Conservation (phyloP, 2,797 vertebrate genomes). For the Glyptemys insculpta region DNA sequence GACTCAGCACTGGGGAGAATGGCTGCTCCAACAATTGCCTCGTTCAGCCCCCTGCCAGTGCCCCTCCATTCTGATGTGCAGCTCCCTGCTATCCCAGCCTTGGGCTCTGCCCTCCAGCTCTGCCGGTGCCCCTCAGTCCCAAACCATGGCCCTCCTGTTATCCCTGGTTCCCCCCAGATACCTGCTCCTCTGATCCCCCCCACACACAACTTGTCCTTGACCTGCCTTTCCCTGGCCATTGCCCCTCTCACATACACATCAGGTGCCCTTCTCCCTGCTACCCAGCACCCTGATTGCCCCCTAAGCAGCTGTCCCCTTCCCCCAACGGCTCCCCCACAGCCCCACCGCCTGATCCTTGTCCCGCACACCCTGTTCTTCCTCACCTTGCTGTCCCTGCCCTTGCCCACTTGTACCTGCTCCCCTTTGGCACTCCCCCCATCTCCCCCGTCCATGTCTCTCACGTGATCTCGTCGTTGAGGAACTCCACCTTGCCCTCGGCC, state of each 20-base stretch:
- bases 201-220: neutral
- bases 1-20: neutral
- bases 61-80: neutral
- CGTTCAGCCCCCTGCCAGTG: neutral
- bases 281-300: neutral
- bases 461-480: conserved; percentile 91
- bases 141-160: neutral
- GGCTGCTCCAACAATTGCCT: neutral
- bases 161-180: no score
- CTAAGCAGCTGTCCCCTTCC: neutral
- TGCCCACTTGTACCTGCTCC: neutral
- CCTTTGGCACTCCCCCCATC: conserved; percentile 73
- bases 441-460: conserved; percentile 91
- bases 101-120: neutral
- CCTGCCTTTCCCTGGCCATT: neutral
- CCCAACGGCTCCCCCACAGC: neutral
- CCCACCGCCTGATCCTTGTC: neutral
- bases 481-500: conserved; percentile 90
- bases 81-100: neutral
- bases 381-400: no score
- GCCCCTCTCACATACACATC: neutral
- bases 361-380: neutral
- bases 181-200: no score
- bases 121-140: neutral
- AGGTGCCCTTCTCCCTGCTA: neutral